A percentile compares a stretch with the other conserved stretches of the same genome.
phyloP scores from a whole-genome alignment of 2,888 invertebrate genomes.

The Calliphora vomitoria region DNA sequence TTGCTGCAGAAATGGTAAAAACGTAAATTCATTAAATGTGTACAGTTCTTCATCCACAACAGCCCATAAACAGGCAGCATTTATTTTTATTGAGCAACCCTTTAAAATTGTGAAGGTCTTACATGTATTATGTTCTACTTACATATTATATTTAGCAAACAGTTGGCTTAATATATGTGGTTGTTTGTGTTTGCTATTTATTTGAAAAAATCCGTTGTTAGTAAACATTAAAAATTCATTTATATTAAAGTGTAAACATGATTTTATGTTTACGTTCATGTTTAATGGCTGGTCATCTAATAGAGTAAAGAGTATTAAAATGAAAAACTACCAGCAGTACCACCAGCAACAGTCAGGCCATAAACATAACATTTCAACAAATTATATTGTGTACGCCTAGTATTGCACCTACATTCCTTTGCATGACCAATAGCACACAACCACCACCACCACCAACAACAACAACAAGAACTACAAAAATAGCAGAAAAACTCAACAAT shows the following conservation, averaged over 20 bases:
- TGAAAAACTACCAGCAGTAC: background rate
- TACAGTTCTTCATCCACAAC: background rate
- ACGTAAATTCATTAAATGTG: background rate
- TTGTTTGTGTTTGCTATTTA: background rate
- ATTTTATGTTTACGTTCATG: slow-evolving; percentile 57
- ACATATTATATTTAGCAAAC: slow-evolving; percentile 10
- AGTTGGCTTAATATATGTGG: background rate
- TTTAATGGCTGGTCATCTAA: slow-evolving; percentile 56
- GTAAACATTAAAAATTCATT: slow-evolving; percentile 62
- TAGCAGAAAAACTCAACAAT: background rate
- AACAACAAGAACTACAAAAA: slow-evolving; percentile 32
- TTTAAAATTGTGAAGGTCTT: background rate
- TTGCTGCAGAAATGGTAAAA: background rate
- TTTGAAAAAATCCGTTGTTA: slow-evolving; percentile 18
- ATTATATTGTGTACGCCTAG: slow-evolving; percentile 59
- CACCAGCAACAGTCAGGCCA: slow-evolving; percentile 8
- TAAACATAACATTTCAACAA: slow-evolving; percentile 65
- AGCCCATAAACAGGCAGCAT: slow-evolving; percentile 11
- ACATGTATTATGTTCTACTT: background rate
- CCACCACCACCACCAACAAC: background rate
- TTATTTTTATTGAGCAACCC: slow-evolving; percentile 1
- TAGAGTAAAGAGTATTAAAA: slow-evolving; percentile 37
- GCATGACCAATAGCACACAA: slow-evolving; percentile 15
- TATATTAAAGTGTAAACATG: slow-evolving; percentile 64
- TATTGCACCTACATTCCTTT: slow-evolving; percentile 28